Evolutionary conservation across 2,888 invertebrate genomes (phyloP).

Genomic region (Amiota mariae): DNA sequence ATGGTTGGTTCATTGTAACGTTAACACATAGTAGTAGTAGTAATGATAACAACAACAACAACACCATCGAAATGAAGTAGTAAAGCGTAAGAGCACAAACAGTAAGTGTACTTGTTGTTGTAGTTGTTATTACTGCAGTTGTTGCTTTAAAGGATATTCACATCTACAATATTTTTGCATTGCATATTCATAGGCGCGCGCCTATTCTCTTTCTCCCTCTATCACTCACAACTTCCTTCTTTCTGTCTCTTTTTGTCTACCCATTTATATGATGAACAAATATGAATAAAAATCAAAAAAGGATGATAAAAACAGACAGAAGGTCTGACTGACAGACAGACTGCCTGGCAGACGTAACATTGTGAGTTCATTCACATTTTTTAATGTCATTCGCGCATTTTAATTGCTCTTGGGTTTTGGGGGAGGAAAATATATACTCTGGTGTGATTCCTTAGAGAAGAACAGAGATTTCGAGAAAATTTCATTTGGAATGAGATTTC

Average conservation of each 20-base stretch:
- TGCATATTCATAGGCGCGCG: constrained; percentile 41
- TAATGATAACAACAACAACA: constrained; percentile 2
- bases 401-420: background rate
- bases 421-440: background rate
- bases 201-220: constrained; percentile 16
- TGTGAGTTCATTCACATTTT: constrained; percentile 51
- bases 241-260: background rate
- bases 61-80: background rate
- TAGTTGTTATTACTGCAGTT: background rate
- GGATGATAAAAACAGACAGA: background rate
- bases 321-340: constrained; percentile 24
- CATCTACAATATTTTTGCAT: constrained; percentile 26
- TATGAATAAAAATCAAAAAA: constrained; percentile 2
- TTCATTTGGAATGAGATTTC: too few species aligned
- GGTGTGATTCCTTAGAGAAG: background rate
- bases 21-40: constrained; percentile 5
- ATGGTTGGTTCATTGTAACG: background rate
- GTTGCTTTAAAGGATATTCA: constrained; percentile 42
- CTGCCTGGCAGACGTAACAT: too few species aligned
- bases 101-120: background rate
- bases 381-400: constrained; percentile 56
- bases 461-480: too few species aligned
- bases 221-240: background rate
- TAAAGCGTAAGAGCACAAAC: constrained; percentile 9
- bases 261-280: background rate